These are phyloP conservation scores for Craseonycteris thonglongyai DNA, from an alignment of 2,113 vertebrate genomes.

Conservation along the genomic window DNA sequence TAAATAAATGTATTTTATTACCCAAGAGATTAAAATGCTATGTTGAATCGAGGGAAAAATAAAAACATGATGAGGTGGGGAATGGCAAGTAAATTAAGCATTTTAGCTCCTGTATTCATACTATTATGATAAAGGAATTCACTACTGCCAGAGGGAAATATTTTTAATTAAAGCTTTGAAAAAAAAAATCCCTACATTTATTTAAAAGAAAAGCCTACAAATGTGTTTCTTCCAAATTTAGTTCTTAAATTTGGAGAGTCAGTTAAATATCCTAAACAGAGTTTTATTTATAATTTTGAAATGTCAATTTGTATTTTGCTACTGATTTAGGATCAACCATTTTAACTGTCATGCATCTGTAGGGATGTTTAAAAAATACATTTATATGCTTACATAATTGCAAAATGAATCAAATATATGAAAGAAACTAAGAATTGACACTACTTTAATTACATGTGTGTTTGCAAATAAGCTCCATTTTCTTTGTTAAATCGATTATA, in stretches of 20 bases:
- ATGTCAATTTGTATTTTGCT: conserved; percentile 68
- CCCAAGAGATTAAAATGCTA: conserved; percentile 37
- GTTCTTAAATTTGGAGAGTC: conserved; percentile 42
- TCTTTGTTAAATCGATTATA: conserved; percentile 72
- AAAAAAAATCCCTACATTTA: not conserved
- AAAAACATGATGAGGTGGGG: not conserved
- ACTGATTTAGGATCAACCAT: conserved; percentile 65
- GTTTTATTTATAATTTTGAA: conserved; percentile 58
- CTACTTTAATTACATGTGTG: conserved; percentile 70
- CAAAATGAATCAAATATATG: conserved; percentile 69
- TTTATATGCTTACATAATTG: conserved; percentile 61
- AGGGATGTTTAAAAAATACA: conserved; percentile 63
- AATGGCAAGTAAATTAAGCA: conserved; percentile 16
- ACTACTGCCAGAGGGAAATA: conserved; percentile 40
- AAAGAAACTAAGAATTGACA: conserved; percentile 65
- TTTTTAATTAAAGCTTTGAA: conserved; percentile 48
- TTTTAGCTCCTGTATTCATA: conserved; percentile 43
- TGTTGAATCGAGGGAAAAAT: not conserved
- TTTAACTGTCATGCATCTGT: conserved; percentile 70
- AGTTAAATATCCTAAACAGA: conserved; percentile 35
- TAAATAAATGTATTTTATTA: conserved; percentile 16
- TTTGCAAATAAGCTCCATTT: conserved; percentile 74
- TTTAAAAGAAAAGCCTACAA: conserved; percentile 34
- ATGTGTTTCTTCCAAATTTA: conserved; percentile 26
- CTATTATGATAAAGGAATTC: conserved; percentile 42